Percentiles rank a stretch among this genome's conserved stretches.
phyloP scores from a whole-genome alignment of 2,797 vertebrate genomes.

The Bovichtus diacanthus region DNA sequence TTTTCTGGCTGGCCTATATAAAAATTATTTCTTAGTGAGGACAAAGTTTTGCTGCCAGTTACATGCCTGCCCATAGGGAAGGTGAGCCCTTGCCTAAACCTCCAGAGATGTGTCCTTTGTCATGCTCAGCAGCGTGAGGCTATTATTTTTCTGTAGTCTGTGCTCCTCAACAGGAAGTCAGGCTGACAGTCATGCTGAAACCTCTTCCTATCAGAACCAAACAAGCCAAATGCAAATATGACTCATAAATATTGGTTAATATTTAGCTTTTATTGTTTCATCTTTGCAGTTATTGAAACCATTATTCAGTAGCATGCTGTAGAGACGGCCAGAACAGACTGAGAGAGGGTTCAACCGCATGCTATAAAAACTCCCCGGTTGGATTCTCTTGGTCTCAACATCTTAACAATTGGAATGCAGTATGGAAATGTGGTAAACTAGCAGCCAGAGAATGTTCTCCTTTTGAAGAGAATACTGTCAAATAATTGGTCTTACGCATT shows the following conservation, averaged over 20 bases:
- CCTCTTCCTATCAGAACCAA: conserved; percentile 4
- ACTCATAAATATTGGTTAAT: neutral
- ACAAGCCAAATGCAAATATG: neutral
- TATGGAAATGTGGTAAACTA: neutral
- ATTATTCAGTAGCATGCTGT: neutral
- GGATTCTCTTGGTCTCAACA: conserved; percentile 7
- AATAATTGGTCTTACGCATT: neutral
- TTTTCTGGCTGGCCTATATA: conserved; percentile 63
- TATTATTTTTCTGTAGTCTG: conserved; percentile 54
- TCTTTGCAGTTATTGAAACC: neutral
- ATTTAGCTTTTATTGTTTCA: neutral
- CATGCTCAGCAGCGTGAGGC: conserved; percentile 43
- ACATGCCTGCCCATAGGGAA: conserved; percentile 59
- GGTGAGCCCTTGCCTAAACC: conserved; percentile 62
- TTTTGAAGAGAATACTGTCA: neutral
- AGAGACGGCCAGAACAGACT: neutral
- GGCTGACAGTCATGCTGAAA: conserved; percentile 34
- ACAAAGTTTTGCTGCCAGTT: conserved; percentile 51
- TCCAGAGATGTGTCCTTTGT: conserved; percentile 62
- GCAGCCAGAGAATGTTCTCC: neutral
- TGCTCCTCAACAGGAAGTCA: conserved; percentile 47
- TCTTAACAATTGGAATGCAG: neutral
- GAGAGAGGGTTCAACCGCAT: neutral
- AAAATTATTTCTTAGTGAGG: conserved; percentile 57
- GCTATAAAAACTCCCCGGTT: neutral